Percentiles rank a stretch among this genome's conserved stretches.
Conservation (phyloP, 2,113 vertebrate species). For the Picathartes gymnocephalus region DNA sequence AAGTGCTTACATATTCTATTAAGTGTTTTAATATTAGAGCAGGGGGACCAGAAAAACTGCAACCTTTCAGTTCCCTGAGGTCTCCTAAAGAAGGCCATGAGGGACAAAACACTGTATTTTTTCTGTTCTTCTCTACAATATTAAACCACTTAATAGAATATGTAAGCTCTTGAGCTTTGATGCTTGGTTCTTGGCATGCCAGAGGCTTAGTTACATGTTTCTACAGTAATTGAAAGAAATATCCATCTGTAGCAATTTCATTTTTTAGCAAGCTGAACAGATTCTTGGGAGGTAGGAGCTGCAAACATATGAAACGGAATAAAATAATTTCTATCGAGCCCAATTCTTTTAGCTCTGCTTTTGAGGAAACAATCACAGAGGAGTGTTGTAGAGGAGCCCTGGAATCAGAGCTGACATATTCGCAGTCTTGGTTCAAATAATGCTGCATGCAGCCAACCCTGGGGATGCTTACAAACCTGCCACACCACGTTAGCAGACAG, state of each 20-base stretch:
- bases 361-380: conserved; percentile 42
- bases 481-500: background rate
- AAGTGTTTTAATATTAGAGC: conserved; percentile 42
- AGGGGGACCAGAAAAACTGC: conserved; percentile 9
- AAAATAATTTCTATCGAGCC: conserved; percentile 34
- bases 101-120: conserved; percentile 30
- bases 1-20: conserved; percentile 57
- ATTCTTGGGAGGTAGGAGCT: conserved; percentile 57
- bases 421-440: background rate
- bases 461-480: background rate
- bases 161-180: conserved; percentile 59
- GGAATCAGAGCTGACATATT: background rate
- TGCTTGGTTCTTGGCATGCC: conserved; percentile 51
- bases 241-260: conserved; percentile 56
- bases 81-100: conserved; percentile 13
- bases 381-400: background rate
- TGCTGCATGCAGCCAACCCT: background rate
- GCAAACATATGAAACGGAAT: conserved; percentile 36
- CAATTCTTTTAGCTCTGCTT: conserved; percentile 48
- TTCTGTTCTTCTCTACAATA: conserved; percentile 38
- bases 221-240: conserved; percentile 62
- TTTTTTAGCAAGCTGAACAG: conserved; percentile 54
- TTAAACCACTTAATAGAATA: conserved; percentile 60
- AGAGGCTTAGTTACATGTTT: conserved; percentile 62
- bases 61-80: conserved; percentile 15